These are phyloP conservation scores for Pelecanus crispus DNA, from an alignment of 2,113 vertebrate species.

Conservation along the genomic window DNA sequence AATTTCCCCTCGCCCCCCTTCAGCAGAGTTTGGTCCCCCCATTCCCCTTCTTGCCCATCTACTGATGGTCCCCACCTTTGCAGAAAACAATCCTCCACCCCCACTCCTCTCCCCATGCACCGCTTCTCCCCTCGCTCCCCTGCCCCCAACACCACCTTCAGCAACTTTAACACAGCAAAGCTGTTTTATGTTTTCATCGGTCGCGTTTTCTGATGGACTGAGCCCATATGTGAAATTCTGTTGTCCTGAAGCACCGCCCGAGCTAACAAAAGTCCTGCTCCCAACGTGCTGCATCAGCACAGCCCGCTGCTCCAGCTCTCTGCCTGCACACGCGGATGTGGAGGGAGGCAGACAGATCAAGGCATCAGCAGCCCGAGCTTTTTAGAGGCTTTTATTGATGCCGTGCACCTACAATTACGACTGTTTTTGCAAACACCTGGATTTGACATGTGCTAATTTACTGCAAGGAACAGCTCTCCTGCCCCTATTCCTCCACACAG, in stretches of 20 bases:
- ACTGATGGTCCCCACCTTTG: neutral
- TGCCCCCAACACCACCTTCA: neutral
- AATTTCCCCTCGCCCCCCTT: neutral
- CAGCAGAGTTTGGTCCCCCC: neutral
- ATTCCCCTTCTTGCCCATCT: neutral
- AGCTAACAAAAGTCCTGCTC: neutral
- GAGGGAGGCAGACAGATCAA: neutral
- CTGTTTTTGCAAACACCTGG: neutral
- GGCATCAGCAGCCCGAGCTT: neutral
- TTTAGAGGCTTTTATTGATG: neutral
- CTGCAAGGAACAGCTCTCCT: neutral
- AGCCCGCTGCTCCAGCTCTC: neutral
- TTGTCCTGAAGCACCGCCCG: rapidly evolving
- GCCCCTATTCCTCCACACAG: neutral
- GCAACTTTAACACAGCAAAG: neutral
- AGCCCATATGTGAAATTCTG: neutral
- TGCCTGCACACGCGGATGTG: rapidly evolving
- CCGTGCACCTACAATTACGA: neutral
- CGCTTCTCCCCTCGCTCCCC: neutral
- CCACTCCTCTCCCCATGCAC: rapidly evolving
- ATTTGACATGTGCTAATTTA: neutral
- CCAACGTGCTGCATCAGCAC: rapidly evolving
- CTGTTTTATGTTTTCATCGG: neutral
- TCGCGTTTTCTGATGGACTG: neutral
- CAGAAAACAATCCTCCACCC: neutral